These are phyloP conservation scores for Aphelenchoides besseyi DNA, from an alignment of 1,140 invertebrate species.

Conservation along the genomic window DNA sequence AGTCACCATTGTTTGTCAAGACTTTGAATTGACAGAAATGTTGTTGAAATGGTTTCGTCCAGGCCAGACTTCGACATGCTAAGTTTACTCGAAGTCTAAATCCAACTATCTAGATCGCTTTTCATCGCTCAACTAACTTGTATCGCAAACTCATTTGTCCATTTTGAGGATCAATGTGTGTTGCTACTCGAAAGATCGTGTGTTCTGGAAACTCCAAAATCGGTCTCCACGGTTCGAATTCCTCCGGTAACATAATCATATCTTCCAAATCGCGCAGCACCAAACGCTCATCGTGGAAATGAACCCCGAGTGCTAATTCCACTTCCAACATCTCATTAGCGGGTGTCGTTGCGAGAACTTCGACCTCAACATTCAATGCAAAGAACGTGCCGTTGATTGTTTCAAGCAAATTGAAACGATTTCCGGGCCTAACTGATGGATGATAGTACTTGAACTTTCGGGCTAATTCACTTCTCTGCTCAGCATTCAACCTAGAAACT, in stretches of 20 bases:
- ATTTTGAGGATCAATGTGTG: constrained; percentile 47
- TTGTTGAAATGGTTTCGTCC: constrained; percentile 43
- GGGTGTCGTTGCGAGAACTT: constrained; percentile 19
- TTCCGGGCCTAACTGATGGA: constrained; percentile 32
- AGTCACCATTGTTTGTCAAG: constrained; percentile 34
- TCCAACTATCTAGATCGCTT: not conserved
- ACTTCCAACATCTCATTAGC: constrained; percentile 10
- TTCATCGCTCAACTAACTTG: constrained; percentile 32
- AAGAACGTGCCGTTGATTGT: constrained; percentile 52
- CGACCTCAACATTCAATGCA: constrained; percentile 27
- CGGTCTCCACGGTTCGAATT: constrained; percentile 45
- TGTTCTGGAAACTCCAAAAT: constrained; percentile 23
- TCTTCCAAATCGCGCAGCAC: constrained; percentile 38
- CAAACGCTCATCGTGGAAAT: constrained; percentile 41
- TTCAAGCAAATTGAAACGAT: constrained; percentile 47
- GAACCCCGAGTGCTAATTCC: constrained; percentile 31
- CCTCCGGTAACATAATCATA: constrained; percentile 32
- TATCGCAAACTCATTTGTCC: constrained; percentile 45
- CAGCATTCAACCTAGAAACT: constrained; percentile 41
- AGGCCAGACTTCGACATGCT: constrained; percentile 27
- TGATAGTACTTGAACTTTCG: constrained; percentile 55
- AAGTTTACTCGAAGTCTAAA: constrained; percentile 15
- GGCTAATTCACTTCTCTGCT: constrained; percentile 46
- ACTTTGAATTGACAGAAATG: constrained; percentile 38
- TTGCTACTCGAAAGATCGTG: constrained; percentile 12